Evolutionary conservation across 2,113 vertebrate genomes (phyloP), one percentile per base, ranked within the genome.

Genomic region (Pungitius pungitius): DNA sequence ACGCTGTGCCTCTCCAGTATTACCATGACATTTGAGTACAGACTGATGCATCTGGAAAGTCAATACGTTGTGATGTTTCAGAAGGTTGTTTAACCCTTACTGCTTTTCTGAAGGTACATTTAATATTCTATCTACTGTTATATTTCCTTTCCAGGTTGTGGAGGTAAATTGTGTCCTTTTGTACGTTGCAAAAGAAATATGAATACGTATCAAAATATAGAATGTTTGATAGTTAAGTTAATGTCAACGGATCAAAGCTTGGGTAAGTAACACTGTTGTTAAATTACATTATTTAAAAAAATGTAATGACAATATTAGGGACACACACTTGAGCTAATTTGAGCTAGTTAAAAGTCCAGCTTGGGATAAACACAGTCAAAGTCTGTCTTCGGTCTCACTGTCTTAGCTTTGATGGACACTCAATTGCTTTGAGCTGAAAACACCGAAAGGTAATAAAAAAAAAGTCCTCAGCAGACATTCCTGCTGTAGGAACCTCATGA

Each of bases 401-500:
- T 71, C 18, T 12, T 2, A 26, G 37, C 24, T 73, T 42, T 57
- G 33, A 76, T 77, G 7, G 54, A 2, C 15, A 17, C 22, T 60
- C 27, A n/a, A 33, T 77, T 17, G 24, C n/a, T 42, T 66, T 73
- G 14, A 75, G 12, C 24, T 70, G 30, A 79, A 73, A 62, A 67
- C 58, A 20, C 12, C 42, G 22, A 61, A 59, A 77, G 6, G 3
- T 49, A 69, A 59, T 18, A 20, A 79, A 65, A 69, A 61, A 27
- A 57, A 55, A 78, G 64, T 56, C 73, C 80, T 80, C 69, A 64
- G 51, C 60, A 78, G 78, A 89, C 75, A 88, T 86, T 87, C 80
- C 78, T 87, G 69, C 72, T 43, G 73, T 52, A 63, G 59, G 82
- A 89, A 88, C 73, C 73, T 85, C 78, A 65, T 84, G 69, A 72